Percentiles rank a stretch among this genome's conserved stretches.
Evolutionary conservation across 2,888 invertebrate species (phyloP).

Genomic region (Exocentrus adspersus): DNA sequence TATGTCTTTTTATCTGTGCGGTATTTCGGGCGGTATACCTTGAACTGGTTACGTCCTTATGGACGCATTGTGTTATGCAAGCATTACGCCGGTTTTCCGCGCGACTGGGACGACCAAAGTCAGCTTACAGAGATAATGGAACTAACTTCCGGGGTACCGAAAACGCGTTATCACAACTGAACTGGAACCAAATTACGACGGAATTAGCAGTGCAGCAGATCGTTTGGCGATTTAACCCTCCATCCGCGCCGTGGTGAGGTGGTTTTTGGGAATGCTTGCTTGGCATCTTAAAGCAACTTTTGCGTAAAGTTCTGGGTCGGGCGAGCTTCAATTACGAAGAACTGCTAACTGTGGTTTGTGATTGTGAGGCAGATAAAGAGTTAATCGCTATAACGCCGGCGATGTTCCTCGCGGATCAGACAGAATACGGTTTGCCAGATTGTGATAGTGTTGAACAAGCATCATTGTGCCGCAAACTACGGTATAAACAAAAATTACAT

Average conservation of each 20-base stretch:
- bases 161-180: conserved; percentile 40
- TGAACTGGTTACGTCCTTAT: no score
- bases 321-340: conserved; percentile 16
- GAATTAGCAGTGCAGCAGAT: conserved; percentile 35
- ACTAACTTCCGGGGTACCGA: conserved; percentile 53
- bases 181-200: conserved; percentile 42
- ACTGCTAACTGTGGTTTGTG: conserved; percentile 16
- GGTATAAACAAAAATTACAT: no score
- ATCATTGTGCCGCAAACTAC: no score
- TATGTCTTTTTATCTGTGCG: no score
- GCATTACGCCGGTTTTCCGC: no score
- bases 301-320: conserved; percentile 15
- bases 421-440: no score
- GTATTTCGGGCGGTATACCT: no score
- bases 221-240: conserved; percentile 44
- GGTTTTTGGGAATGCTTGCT: conserved; percentile 36
- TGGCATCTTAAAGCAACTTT: conserved; percentile 17
- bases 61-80: no score
- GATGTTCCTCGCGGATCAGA: no score
- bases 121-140: conserved; percentile 56
- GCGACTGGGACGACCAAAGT: no score
- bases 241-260: no score
- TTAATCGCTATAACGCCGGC: conserved; percentile 1
- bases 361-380: conserved; percentile 17
- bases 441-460: no score